These are phyloP conservation scores for Ammospiza nelsoni DNA, from an alignment of 2,113 vertebrate species.

Conservation along the genomic window DNA sequence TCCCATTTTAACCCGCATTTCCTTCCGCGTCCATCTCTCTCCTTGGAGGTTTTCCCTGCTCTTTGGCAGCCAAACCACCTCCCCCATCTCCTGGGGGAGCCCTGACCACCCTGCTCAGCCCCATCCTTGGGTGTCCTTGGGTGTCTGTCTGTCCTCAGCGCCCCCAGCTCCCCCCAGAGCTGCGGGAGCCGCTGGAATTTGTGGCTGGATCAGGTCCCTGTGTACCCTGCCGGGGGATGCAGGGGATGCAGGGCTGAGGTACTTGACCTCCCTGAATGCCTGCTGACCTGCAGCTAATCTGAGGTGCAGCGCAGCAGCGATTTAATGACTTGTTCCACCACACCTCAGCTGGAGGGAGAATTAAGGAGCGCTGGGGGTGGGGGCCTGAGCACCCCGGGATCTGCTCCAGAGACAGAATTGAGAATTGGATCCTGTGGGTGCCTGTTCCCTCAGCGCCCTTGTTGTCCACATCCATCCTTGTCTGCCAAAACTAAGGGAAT, in stretches of 20 bases:
- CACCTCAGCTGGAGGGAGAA: neutral
- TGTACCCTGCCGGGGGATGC: neutral
- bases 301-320: neutral
- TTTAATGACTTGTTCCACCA: neutral
- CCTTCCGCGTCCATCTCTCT: neutral
- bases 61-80: neutral
- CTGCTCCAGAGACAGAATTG: too few relatives aligned
- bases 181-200: neutral
- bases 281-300: slow-evolving; percentile 1
- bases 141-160: neutral
- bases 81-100: too few relatives aligned
- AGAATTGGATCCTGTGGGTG: too few relatives aligned
- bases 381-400: too few relatives aligned
- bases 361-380: too few relatives aligned
- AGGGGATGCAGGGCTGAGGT: neutral
- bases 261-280: neutral
- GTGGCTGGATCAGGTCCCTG: neutral
- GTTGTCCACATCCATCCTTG: too few relatives aligned
- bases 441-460: too few relatives aligned
- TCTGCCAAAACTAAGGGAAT: too few relatives aligned
- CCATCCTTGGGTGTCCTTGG: neutral
- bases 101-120: too few relatives aligned
- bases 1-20: neutral
- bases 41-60: neutral
- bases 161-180: accelerated